Base-by-base conservation (phyloP, 2,888 invertebrate genomes). In the Diadegma fenestrale region DNA sequence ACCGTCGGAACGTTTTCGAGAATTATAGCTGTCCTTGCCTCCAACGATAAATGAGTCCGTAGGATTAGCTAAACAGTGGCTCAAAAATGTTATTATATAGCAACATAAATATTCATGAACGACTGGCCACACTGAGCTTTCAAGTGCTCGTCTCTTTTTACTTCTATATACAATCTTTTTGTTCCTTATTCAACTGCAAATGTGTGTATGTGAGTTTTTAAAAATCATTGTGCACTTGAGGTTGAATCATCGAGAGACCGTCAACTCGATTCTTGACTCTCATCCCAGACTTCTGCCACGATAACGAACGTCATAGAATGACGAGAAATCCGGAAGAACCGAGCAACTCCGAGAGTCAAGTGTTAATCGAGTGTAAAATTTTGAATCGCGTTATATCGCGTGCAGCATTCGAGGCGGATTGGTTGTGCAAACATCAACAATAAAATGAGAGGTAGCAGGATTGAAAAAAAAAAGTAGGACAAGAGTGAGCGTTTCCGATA, bases 41-140 rank as follows among this genome's bases (percentile, higher is more conserved):
- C 89, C 90, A 89, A 93, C 93, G 93, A 94, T 94, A 93, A 94
- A 94, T 92, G 94, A 93, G 93, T 94, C 90, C 93, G 90, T 92
- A 92, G 94, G 94, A 94, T 94, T 94, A 94, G 93, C 93, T 93
- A 93, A 94, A 94, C 94, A 94, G 94, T 94, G 93, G 93, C 93
- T 94, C 94, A 94, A 94, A 94, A 94, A 94, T 94, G 93, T 93
- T 94, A 94, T 94, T 94, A 94, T 93, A 93, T 93, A 93, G 93
- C 91, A 88, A 90, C 92, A 94, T 94, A 93, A 94, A 94, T 94
- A 94, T 94, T 94, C 94, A 94, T 94, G 93, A 92, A 86, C 88
- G 84, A 87, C 87, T 86, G 86, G 83, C 73, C 84, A 85, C 86
- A 58, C 87, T 76, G 66, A 68, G 84, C 84, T 89, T 76, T 89